Evolutionary conservation across 2,113 vertebrate species (phyloP).

Genomic region (Cyanoramphus novaezelandiae): DNA sequence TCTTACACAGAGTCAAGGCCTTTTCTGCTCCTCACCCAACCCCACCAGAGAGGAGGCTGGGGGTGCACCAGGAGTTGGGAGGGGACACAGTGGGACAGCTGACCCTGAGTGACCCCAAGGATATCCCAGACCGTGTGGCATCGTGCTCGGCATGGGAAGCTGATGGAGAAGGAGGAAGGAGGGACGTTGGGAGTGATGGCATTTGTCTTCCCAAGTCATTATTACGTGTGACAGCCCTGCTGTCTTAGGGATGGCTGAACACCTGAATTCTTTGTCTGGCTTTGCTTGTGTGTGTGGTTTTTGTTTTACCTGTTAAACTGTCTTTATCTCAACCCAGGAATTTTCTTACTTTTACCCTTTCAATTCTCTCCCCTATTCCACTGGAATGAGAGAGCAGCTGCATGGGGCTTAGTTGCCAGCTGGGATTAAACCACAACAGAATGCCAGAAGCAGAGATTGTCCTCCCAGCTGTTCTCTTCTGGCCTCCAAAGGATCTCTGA

Average conservation of each 20-base stretch:
- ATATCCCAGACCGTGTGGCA: background rate
- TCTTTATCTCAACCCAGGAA: background rate
- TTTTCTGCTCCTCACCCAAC: background rate
- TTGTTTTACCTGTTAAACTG: background rate
- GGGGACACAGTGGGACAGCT: background rate
- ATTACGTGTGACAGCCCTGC: background rate
- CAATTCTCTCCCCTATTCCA: background rate
- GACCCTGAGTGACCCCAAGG: too few relatives aligned
- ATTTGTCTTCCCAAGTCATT: background rate
- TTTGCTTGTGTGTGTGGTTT: background rate
- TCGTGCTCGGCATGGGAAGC: background rate
- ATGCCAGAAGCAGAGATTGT: background rate
- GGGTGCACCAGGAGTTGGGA: background rate
- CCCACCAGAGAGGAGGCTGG: background rate
- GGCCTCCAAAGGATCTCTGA: background rate
- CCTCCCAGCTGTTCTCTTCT: background rate
- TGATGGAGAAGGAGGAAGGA: background rate
- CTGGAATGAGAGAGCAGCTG: background rate
- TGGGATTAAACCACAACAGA: background rate
- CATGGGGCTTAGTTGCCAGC: background rate
- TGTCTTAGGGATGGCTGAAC: background rate
- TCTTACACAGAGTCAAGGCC: background rate
- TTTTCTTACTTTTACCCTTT: background rate
- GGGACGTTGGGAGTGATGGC: background rate
- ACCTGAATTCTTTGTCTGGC: background rate